Evolutionary conservation across 2,888 invertebrate genomes (phyloP), one percentile per base, ranked within the genome.

Genomic region (Acleris emargana): DNA sequence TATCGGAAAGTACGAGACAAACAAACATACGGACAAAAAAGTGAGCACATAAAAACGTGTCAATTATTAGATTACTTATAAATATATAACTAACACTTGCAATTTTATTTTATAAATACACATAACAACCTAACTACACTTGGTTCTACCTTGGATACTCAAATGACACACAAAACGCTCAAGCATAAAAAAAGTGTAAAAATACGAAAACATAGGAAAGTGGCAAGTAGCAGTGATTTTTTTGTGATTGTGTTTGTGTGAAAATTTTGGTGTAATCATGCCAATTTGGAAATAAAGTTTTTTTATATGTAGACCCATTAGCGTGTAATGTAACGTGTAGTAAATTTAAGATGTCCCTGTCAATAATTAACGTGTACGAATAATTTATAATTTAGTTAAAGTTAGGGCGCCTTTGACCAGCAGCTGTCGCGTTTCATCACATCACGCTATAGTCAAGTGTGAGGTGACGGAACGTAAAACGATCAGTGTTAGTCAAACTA

Each of bases 271-370:
- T 71, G 67, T 62, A 47, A 62, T 69, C 86, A 87, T 87, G 87
- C 86, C 75, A 78, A 83, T 82, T 76, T 67, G 64, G 45, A 67
- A 69, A 69, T 68, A 66, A 62, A 67, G 70, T 57, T 73, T 70
- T 69, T 55, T 62, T 67, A n/a, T 60, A 75, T 79, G 87, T 89
- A 90, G 90, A 91, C 90, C 91, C 89, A 91, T 79, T 78, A 82
- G 83, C 77, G 88, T 87, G 83, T 86, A 71, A 77, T 49, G 82
- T 86, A 71, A 77, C 58, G 45, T 68, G 82, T 84, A 80, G 79
- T 71, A 70, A 70, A 69, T 67, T 49, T 64, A 64, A 49, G 42
- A 47, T 47, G 51, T 67, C 52, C 47, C 51, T 64, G 52, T 42
- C 45, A 18, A 50, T 49, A 18, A 50, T 49, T 13, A 20, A 61